Base-by-base conservation (phyloP, 2,888 invertebrate species). In the Phanerotoma sp. region DNA sequence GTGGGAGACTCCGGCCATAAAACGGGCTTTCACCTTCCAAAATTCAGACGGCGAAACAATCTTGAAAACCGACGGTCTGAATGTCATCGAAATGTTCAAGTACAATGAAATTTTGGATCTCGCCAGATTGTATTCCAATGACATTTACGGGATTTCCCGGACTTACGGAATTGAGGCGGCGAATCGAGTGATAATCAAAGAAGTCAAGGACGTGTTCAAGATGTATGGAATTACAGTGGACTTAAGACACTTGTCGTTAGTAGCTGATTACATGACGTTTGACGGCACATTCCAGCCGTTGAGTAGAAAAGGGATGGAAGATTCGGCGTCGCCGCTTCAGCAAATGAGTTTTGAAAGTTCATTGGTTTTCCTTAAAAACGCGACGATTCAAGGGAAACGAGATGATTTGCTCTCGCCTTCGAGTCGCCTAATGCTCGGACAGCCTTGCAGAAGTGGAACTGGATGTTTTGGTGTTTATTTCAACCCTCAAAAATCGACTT, bases 311-410 rank as follows among this genome's bases (percentile, higher is more conserved):
- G 94, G 96, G 7, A 93, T 99, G 86, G 89, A 89, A 65, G 84
- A 86, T 45, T 91, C 89, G n/a, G 83, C 93, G 0, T 98, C 98
- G 1, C 95, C 97, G 0, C 78, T 99, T 15, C 99, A 98, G 75
- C 96, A 97, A 79, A 98, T 99, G 92, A 94, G 93, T 1, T 99
- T 97, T 73, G 99, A 99, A 76, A 93, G 96, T 1, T 90, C 95
- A 3, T 79, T 94, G 58, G 84, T 84, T 62, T 97, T 96, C 75
- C 79, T 99, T 61, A 87, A 86, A 66, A 86, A 85, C 51, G 90
- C 94, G 0, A 86, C 90, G 0, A 77, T 88, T 4, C 78, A 79
- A 69, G 86, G 87, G 82, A 86, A 86, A 69, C 78, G 76, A 30
- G 97, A 97, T 76, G 80, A 83, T 60, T 78, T 97, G 16, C 79